Conservation (phyloP, 1,140 invertebrate species). For the Cryptotermes secundus region DNA sequence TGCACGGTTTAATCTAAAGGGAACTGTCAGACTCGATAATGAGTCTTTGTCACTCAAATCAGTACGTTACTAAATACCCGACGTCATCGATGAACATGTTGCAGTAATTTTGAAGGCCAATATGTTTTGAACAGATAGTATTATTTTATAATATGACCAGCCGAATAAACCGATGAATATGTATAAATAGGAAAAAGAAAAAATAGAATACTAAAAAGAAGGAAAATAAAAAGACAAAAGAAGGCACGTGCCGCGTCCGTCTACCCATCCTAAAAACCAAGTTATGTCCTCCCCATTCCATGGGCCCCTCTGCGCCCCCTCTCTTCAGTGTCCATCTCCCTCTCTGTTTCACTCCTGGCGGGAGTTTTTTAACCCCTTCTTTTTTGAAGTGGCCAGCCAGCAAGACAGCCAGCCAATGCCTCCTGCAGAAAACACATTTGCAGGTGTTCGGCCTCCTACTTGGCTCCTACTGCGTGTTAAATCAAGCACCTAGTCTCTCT, state of each 20-base stretch:
- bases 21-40: too few species aligned
- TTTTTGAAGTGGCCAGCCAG: constrained; percentile 9
- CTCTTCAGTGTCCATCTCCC: background rate
- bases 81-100: too few species aligned
- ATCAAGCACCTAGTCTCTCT: constrained; percentile 5
- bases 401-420: background rate
- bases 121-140: background rate
- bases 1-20: too few species aligned
- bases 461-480: background rate
- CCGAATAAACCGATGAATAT: constrained; percentile 16
- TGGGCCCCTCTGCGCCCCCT: background rate
- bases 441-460: background rate
- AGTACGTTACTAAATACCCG: too few species aligned
- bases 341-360: constrained; percentile 9
- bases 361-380: constrained; percentile 13
- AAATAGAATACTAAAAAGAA: background rate
- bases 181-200: constrained; percentile 11
- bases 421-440: constrained; percentile 19
- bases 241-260: constrained; percentile 1
- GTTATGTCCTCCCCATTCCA: background rate
- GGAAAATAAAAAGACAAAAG: background rate
- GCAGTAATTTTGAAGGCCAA: background rate
- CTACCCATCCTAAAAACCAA: background rate
- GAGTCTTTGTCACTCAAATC: too few species aligned
- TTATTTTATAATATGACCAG: background rate